A percentile compares a stretch with the other conserved stretches of the same genome.
Evolutionary conservation across 1,140 invertebrate genomes (phyloP).

Genomic region (Cotesia typhae): DNA sequence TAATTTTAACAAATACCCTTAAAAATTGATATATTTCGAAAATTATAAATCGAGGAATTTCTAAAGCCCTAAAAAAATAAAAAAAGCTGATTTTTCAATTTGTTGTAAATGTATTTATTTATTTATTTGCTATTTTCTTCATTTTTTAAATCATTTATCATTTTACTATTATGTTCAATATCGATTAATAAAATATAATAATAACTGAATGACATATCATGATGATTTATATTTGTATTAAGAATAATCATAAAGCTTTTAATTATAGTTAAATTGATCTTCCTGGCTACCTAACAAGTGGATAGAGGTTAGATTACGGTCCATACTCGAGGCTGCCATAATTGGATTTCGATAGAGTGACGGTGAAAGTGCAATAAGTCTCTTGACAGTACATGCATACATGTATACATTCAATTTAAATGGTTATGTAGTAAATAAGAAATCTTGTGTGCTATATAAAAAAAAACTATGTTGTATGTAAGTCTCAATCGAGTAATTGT

Average conservation of each 20-base stretch:
- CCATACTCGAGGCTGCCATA: constrained; percentile 25
- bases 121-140: too few relatives aligned
- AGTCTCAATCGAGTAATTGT: neutral
- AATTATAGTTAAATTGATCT: neutral
- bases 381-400: neutral
- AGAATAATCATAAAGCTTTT: neutral
- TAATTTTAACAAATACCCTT: too few relatives aligned
- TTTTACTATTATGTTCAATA: too few relatives aligned
- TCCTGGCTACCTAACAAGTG: neutral
- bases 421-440: neutral
- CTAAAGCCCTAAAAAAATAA: too few relatives aligned
- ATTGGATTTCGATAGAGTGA: constrained; percentile 35
- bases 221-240: neutral
- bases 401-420: neutral
- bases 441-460: neutral
- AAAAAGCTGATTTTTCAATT: too few relatives aligned
- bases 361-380: constrained; percentile 39
- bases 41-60: too few relatives aligned
- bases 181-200: too few relatives aligned
- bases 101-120: too few relatives aligned
- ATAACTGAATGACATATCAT: too few relatives aligned
- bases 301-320: constrained; percentile 12
- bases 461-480: neutral
- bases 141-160: too few relatives aligned
- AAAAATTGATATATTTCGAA: too few relatives aligned